These are phyloP conservation scores for Hydrolagus affinis DNA, from an alignment of 2,113 vertebrate genomes.

Conservation along the genomic window DNA sequence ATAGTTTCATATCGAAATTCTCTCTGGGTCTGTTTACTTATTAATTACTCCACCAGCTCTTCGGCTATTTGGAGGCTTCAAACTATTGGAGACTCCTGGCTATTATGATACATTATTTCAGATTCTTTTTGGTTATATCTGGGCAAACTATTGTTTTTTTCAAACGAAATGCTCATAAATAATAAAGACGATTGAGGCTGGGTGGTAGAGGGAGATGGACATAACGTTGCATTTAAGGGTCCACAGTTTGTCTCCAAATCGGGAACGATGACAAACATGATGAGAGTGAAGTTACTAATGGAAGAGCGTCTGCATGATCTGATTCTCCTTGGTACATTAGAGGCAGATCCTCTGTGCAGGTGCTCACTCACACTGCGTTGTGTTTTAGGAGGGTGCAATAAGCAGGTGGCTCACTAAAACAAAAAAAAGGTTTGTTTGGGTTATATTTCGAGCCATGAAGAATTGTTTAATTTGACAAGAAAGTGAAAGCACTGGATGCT, in stretches of 20 bases:
- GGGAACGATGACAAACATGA: slow-evolving; percentile 45
- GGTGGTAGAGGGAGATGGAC: background rate
- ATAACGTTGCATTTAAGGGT: background rate
- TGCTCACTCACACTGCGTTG: slow-evolving; percentile 47
- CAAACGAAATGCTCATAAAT: background rate
- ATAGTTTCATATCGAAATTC: background rate
- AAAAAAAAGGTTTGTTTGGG: slow-evolving; percentile 59
- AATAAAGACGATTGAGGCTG: background rate
- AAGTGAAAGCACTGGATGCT: slow-evolving; percentile 50
- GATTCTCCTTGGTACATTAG: slow-evolving; percentile 36
- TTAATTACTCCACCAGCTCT: background rate
- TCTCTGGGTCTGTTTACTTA: background rate
- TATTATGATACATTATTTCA: no score
- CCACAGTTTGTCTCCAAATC: slow-evolving; percentile 36
- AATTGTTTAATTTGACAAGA: slow-evolving; percentile 73
- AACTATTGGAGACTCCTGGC: background rate
- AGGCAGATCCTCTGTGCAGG: slow-evolving; percentile 47
- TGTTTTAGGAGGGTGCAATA: slow-evolving; percentile 39
- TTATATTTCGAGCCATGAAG: slow-evolving; percentile 62
- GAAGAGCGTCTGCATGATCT: slow-evolving; percentile 29
- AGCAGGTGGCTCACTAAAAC: slow-evolving; percentile 56
- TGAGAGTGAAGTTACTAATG: slow-evolving; percentile 66
- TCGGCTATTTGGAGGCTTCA: no score
- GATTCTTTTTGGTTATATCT: background rate
- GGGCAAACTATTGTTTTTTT: background rate